phyloP scores from a whole-genome alignment of 2,797 vertebrate genomes.

The Myotis myotis region DNA sequence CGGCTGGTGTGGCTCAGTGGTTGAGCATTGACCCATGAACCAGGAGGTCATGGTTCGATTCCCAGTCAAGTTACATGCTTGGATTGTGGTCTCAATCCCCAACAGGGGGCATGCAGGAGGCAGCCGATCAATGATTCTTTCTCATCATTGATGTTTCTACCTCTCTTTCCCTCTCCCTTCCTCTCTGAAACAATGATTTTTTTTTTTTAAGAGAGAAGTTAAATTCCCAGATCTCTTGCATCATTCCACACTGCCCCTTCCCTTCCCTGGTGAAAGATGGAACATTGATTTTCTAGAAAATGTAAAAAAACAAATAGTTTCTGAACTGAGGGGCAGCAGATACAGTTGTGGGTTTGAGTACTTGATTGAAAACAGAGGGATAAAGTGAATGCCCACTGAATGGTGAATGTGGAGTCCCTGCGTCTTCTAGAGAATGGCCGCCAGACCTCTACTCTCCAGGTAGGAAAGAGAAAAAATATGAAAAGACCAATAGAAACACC shows the following conservation, averaged over 20 bases:
- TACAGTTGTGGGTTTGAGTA: background rate
- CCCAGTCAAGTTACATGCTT: no score
- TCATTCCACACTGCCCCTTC: background rate
- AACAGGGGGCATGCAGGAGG: no score
- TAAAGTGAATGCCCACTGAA: background rate
- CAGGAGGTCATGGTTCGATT: no score
- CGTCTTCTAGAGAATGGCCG: background rate
- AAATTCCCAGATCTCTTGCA: background rate
- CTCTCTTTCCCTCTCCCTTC: no score
- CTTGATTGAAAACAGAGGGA: background rate
- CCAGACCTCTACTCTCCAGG: background rate
- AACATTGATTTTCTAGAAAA: background rate
- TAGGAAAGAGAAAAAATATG: background rate
- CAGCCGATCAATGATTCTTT: no score
- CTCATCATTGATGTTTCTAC: no score
- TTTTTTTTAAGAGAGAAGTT: no score
- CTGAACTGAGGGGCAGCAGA: background rate
- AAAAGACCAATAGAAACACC: background rate
- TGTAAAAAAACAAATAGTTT: background rate
- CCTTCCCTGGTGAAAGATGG: background rate
- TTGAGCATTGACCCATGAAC: no score
- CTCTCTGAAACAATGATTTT: no score
- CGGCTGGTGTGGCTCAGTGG: no score
- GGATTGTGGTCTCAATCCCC: no score
- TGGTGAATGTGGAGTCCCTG: rapidly evolving